A percentile compares a stretch with the other conserved stretches of the same genome.
These are phyloP conservation scores for Tryphoninae sp. DNA, from an alignment of 2,888 invertebrate genomes.

Conservation along the genomic window DNA sequence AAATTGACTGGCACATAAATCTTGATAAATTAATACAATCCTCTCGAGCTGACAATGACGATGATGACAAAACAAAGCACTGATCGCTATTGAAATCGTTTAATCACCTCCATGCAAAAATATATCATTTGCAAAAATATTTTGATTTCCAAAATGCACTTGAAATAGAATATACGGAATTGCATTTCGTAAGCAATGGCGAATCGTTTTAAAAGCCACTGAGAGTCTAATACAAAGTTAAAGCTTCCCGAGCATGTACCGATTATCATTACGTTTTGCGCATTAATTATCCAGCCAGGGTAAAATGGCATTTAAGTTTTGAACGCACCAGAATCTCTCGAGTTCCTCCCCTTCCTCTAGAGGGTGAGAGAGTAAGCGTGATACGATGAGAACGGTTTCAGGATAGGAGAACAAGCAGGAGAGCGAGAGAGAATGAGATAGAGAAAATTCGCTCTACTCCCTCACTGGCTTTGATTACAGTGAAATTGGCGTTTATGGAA, in stretches of 20 bases:
- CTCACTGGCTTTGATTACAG: constrained; percentile 60
- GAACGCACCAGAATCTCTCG: too few relatives aligned
- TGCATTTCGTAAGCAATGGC: too few relatives aligned
- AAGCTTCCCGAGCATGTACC: constrained; percentile 29
- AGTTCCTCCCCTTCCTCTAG: too few relatives aligned
- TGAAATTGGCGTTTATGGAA: constrained; percentile 66
- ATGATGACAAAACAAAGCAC: too few relatives aligned
- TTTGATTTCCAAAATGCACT: too few relatives aligned
- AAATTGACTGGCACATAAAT: too few relatives aligned
- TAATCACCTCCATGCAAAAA: too few relatives aligned
- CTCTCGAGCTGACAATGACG: too few relatives aligned
- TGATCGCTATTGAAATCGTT: too few relatives aligned
- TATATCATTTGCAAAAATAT: too few relatives aligned
- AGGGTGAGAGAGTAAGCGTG: not conserved
- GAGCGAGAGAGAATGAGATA: constrained; percentile 2
- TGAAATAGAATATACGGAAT: too few relatives aligned
- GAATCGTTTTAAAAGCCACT: not conserved
- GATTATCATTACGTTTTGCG: constrained; percentile 55
- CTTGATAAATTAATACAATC: too few relatives aligned
- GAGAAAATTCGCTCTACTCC: constrained; percentile 37
- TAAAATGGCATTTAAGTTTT: constrained; percentile 44
- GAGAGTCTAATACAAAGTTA: constrained; percentile 27
- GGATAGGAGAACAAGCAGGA: not conserved
- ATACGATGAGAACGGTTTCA: not conserved
- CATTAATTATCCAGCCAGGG: constrained; percentile 56